A percentile compares a stretch with the other conserved stretches of the same genome.
These are phyloP conservation scores for Thrips palmi DNA, from an alignment of 1,140 invertebrate genomes.

Conservation along the genomic window DNA sequence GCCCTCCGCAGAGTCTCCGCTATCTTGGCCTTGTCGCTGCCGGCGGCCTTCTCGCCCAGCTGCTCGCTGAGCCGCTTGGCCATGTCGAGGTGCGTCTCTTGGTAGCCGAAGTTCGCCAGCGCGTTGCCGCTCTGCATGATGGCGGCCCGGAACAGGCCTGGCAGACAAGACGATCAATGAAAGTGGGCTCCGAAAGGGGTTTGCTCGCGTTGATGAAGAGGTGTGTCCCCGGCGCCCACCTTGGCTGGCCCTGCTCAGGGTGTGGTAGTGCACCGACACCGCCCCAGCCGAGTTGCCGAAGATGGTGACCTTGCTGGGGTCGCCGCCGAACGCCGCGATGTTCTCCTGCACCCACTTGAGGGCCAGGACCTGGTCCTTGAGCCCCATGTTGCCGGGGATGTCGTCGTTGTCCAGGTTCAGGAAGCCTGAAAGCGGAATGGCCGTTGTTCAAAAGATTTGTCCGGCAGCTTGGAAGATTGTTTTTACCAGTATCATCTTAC, in stretches of 20 bases:
- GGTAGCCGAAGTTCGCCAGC: no score
- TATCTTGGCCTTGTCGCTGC: no score
- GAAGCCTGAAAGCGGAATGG: conserved; percentile 21
- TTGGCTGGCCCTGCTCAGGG: conserved; percentile 16
- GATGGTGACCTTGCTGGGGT: conserved; percentile 25
- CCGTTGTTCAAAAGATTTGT: neutral
- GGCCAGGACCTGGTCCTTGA: conserved; percentile 31
- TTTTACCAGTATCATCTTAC: conserved; percentile 18
- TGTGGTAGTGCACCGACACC: conserved; percentile 18
- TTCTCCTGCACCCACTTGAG: conserved; percentile 26
- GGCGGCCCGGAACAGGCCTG: conserved; percentile 23
- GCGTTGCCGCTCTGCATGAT: conserved; percentile 31
- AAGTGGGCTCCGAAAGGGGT: neutral
- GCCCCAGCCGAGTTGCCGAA: conserved; percentile 25
- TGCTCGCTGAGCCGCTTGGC: no score
- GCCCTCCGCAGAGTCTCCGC: no score
- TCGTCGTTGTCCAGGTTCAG: conserved; percentile 33
- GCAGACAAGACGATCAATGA: neutral
- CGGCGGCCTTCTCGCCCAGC: no score
- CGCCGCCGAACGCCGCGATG: conserved; percentile 24
- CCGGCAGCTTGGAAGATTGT: neutral
- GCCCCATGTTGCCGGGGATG: conserved; percentile 42
- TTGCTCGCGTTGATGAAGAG: neutral
- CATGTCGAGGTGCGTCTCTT: no score
- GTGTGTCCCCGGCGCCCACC: neutral